Base-by-base conservation (phyloP, 2,113 vertebrate genomes). In the Psophia crepitans region DNA sequence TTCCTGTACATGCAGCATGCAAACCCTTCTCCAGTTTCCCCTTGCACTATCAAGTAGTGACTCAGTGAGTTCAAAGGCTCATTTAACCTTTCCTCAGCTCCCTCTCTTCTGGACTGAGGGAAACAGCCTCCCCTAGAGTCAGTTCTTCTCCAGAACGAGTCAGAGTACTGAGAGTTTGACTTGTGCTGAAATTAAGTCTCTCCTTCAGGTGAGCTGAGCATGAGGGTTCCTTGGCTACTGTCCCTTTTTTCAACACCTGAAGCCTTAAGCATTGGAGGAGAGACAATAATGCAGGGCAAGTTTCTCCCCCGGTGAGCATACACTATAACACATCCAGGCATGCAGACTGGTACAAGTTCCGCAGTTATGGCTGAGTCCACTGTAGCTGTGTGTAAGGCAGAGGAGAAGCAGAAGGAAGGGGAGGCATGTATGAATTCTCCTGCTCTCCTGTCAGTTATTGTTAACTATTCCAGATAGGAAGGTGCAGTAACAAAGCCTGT, bases 271-370 rank as follows among this genome's bases (percentile, higher is more conserved):
- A 11, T 2, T 39, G 28, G 41, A 48, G 39, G 27, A 24, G 11
- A 61, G 22, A 32, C 24, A 58, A 1, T 7, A 33, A 5, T 6
- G 17, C 12, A 14, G 4, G 8, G 13, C 33, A 51, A 32, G 26
- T 43, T n/a, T 18, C 30, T 66, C 19, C 15, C n/a, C 21, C 32
- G 1, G 0, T 4, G 23, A 27, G 6, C 0, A 1, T 9, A 5
- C 12, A 0, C 53, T 6, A 2, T 11, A 21, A 24, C 17, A 37
- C 28, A 57, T 7, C 21, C 35, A 51, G 48, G 24, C 21, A 60
- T 5, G 37, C 23, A 15, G 19, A 27, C 21, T 19, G 10, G 32
- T 37, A 51, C 32, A 33, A 12, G 28, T 5, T 17, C 64, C 35
- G 23, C 51, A 63, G 22, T 30, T 28, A 14, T 0, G 18, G 21